Evolutionary conservation across 2,888 invertebrate species (phyloP).

Genomic region (Chloroclystis v-ata): DNA sequence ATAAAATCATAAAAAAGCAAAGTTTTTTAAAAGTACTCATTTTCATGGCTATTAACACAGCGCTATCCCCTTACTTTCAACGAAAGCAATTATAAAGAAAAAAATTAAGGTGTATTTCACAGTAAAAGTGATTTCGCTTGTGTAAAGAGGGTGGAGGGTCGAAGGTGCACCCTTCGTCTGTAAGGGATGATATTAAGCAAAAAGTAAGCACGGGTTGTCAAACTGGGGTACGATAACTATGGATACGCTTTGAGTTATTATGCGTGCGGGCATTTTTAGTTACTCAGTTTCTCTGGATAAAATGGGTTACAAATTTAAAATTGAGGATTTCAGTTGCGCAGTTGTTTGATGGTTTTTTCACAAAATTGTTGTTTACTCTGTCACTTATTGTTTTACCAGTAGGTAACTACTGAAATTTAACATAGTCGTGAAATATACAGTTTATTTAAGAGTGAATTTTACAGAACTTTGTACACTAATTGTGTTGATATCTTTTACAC

Average conservation of each 20-base stretch:
- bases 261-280: too few relatives aligned
- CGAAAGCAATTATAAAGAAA: slow-evolving; percentile 27
- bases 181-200: slow-evolving; percentile 65
- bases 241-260: slow-evolving; percentile 22
- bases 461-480: too few relatives aligned
- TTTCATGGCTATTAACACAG: slow-evolving; percentile 28
- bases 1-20: slow-evolving; percentile 10
- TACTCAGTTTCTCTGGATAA: too few relatives aligned
- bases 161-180: slow-evolving; percentile 62
- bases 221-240: slow-evolving; percentile 25
- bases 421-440: too few relatives aligned
- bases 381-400: too few relatives aligned
- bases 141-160: slow-evolving; percentile 47
- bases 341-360: too few relatives aligned
- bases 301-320: too few relatives aligned
- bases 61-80: slow-evolving; percentile 26
- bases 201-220: slow-evolving; percentile 43
- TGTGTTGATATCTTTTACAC: too few relatives aligned
- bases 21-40: slow-evolving; percentile 58
- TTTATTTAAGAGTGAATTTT: too few relatives aligned
- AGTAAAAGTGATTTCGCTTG: slow-evolving; percentile 67
- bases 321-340: too few relatives aligned
- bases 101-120: slow-evolving; percentile 34
- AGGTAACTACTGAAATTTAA: too few relatives aligned
- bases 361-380: too few relatives aligned